A percentile compares a stretch with the other conserved stretches of the same genome.
Evolutionary conservation across 2,113 vertebrate species (phyloP).

Genomic region (Myiozetetes cayanensis): DNA sequence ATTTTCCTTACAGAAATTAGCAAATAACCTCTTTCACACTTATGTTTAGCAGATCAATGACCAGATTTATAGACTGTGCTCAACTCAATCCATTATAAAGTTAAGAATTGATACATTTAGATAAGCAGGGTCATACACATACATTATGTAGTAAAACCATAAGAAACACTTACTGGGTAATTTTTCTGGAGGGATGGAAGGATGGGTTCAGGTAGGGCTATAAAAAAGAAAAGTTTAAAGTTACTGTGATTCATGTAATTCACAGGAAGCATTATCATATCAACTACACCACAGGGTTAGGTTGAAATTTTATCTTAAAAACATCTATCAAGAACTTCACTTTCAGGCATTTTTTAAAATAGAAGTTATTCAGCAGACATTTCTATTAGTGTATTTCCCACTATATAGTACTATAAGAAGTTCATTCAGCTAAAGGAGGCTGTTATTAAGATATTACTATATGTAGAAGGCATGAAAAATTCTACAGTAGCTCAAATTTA

Average conservation of each 20-base stretch:
- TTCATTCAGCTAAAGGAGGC: neutral
- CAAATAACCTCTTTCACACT: neutral
- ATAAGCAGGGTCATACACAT: constrained; percentile 42
- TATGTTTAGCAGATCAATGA: neutral
- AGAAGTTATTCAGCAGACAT: neutral
- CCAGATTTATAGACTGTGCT: neutral
- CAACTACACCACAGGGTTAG: neutral
- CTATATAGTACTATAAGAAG: neutral
- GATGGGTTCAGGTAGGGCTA: constrained; percentile 89
- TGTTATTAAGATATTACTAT: neutral
- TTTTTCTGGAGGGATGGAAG: constrained; percentile 92
- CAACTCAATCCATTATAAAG: constrained; percentile 11
- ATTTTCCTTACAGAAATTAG: neutral
- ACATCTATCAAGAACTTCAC: constrained; percentile 15
- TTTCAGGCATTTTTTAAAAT: constrained; percentile 33
- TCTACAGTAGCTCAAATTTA: neutral
- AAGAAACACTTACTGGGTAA: constrained; percentile 89
- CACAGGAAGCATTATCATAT: constrained; percentile 52
- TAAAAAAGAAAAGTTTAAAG: constrained; percentile 74
- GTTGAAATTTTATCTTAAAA: constrained; percentile 9
- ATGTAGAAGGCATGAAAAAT: neutral
- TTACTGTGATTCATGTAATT: constrained; percentile 69
- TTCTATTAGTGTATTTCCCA: neutral
- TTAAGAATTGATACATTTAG: constrained; percentile 36
- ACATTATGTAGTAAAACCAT: constrained; percentile 61